Evolutionary conservation across 2,888 invertebrate genomes (phyloP).

Genomic region (Diarsia mendica): DNA sequence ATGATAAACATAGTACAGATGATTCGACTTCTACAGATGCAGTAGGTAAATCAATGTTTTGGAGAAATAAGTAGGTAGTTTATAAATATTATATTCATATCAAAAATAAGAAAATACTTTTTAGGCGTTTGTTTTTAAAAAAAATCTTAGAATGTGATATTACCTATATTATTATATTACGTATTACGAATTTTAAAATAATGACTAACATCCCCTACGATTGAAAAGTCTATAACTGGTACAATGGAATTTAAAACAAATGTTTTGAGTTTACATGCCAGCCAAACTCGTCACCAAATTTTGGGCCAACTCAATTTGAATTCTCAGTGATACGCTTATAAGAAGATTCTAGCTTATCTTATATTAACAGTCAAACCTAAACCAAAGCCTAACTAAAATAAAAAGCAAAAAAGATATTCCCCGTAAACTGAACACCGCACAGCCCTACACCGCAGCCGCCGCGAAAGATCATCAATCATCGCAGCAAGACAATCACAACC

Average conservation of each 20-base stretch:
- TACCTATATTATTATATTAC: no score
- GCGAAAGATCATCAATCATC: constrained; percentile 90
- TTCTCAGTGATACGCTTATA: no score
- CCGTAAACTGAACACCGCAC: constrained; percentile 44
- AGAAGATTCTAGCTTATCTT: no score
- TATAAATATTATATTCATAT: background rate
- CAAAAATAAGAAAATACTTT: background rate
- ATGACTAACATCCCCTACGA: no score
- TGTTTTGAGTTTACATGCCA: background rate
- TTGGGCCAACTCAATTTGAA: no score
- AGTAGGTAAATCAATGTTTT: background rate
- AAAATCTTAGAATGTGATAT: no score
- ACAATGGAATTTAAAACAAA: background rate
- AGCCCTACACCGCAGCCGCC: constrained; percentile 83
- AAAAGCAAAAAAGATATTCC: background rate
- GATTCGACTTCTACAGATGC: background rate
- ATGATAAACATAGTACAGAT: background rate
- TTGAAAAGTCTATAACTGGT: background rate
- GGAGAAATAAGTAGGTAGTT: background rate
- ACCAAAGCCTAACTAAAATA: background rate
- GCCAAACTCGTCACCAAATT: no score
- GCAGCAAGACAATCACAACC: constrained; percentile 90
- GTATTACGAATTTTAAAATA: no score
- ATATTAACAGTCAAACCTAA: background rate
- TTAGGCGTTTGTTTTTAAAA: no score